Evolutionary conservation across 2,888 invertebrate species (phyloP).

Genomic region (Caenorhabditis sp.): DNA sequence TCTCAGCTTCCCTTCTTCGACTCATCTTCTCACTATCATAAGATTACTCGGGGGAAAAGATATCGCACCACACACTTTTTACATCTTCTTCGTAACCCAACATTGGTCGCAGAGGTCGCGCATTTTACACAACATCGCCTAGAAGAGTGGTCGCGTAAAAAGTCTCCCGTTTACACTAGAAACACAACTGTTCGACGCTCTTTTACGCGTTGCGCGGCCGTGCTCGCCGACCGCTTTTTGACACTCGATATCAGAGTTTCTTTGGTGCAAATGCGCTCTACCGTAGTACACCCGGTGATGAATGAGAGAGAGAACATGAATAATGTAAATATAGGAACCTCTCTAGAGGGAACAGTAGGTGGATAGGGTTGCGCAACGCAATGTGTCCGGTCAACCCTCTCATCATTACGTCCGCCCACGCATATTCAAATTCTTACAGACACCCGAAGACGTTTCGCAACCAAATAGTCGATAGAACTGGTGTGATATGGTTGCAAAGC

Average conservation of each 20-base stretch:
- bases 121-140: constrained; percentile 29
- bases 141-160: constrained; percentile 6
- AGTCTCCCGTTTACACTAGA: not conserved
- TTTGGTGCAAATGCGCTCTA: constrained; percentile 22
- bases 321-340: not conserved
- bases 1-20: constrained; percentile 1
- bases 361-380: constrained; percentile 17
- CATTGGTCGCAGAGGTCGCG: not conserved
- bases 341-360: not conserved
- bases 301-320: not conserved
- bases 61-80: not conserved
- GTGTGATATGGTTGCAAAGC: not conserved
- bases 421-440: constrained; percentile 20
- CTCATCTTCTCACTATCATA: constrained; percentile 12
- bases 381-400: constrained; percentile 20
- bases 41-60: not conserved
- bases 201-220: not conserved
- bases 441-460: too few relatives aligned
- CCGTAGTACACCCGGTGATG: not conserved
- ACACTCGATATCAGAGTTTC: constrained; percentile 15
- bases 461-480: too few relatives aligned
- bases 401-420: too few relatives aligned
- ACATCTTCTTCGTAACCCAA: not conserved
- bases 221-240: not conserved
- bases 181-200: constrained; percentile 18